A percentile compares a stretch with the other conserved stretches of the same genome.
phyloP scores from a whole-genome alignment of 1,140 invertebrate species.

The Drosophila miranda region DNA sequence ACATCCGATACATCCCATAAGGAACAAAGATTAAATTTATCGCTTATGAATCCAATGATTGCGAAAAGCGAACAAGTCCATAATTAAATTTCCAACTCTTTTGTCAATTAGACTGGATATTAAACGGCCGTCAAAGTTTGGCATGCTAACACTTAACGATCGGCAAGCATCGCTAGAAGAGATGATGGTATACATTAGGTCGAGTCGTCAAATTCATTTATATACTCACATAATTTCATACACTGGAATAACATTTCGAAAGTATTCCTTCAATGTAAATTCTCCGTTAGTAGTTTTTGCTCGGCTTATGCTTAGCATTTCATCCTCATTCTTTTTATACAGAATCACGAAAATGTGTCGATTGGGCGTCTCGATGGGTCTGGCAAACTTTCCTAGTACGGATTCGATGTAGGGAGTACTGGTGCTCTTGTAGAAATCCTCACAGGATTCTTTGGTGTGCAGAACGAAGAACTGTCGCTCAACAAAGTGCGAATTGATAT shows the following conservation, averaged over 20 bases:
- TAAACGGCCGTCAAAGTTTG: constrained; percentile 50
- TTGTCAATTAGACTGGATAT: constrained; percentile 57
- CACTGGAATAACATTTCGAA: constrained; percentile 58
- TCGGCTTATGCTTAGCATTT: constrained; percentile 50
- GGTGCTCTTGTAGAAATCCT: constrained; percentile 36
- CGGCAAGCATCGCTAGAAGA: constrained; percentile 50
- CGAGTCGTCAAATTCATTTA: not conserved
- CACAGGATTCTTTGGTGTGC: constrained; percentile 22
- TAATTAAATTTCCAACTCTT: constrained; percentile 63
- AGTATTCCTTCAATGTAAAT: constrained; percentile 65
- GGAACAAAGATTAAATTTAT: constrained; percentile 2
- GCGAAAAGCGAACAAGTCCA: constrained; percentile 73
- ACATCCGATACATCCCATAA: too few species aligned
- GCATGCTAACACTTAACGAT: constrained; percentile 39
- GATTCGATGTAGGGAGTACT: constrained; percentile 32
- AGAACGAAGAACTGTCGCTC: constrained; percentile 65
- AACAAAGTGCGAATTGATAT: constrained; percentile 13
- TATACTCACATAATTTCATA: constrained; percentile 64
- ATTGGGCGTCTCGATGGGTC: constrained; percentile 43
- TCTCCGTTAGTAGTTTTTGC: constrained; percentile 35
- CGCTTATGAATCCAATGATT: constrained; percentile 63
- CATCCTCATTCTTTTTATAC: constrained; percentile 57
- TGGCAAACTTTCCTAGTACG: constrained; percentile 50
- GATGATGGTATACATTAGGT: constrained; percentile 1
- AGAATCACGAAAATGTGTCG: constrained; percentile 67